Percentiles rank a stretch among this genome's conserved stretches.
Evolutionary conservation across 2,888 invertebrate genomes (phyloP).

Genomic region (Hemithea aestivaria): DNA sequence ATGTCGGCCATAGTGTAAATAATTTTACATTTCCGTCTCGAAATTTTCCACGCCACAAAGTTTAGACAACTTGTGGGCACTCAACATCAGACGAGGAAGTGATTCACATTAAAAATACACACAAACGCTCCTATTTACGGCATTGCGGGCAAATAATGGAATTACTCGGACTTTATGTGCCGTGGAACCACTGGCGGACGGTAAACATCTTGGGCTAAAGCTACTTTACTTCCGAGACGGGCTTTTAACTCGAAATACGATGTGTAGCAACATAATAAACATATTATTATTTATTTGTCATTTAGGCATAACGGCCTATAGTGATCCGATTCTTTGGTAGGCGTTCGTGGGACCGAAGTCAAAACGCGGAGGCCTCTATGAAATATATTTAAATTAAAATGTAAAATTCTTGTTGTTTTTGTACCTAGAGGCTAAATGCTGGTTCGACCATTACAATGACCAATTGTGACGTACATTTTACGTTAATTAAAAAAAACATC

Average conservation of each 20-base stretch:
- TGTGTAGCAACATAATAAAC: constrained; percentile 9
- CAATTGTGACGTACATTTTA: too few species aligned
- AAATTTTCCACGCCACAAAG: constrained; percentile 19
- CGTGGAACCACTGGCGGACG: constrained; percentile 5
- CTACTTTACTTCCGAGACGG: not conserved
- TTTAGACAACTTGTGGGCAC: constrained; percentile 5
- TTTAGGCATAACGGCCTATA: too few species aligned
- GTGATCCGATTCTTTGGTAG: too few species aligned
- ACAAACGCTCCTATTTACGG: constrained; percentile 4
- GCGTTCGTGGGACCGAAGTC: too few species aligned
- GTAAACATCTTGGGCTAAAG: constrained; percentile 1
- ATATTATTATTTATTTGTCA: too few species aligned
- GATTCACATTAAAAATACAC: constrained; percentile 16
- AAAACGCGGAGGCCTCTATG: too few species aligned
- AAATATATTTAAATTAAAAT: too few species aligned
- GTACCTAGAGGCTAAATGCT: too few species aligned
- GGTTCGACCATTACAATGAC: too few species aligned
- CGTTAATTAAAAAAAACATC: too few species aligned
- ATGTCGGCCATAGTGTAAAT: constrained; percentile 25
- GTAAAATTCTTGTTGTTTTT: too few species aligned
- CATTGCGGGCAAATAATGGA: constrained; percentile 4
- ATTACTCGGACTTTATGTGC: constrained; percentile 8
- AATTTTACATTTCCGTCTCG: constrained; percentile 23
- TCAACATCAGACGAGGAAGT: constrained; percentile 14
- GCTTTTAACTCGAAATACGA: constrained; percentile 1